Evolutionary conservation across 2,113 vertebrate species (phyloP), one percentile per base, ranked within the genome.

Genomic region (Corvus moneduloides): DNA sequence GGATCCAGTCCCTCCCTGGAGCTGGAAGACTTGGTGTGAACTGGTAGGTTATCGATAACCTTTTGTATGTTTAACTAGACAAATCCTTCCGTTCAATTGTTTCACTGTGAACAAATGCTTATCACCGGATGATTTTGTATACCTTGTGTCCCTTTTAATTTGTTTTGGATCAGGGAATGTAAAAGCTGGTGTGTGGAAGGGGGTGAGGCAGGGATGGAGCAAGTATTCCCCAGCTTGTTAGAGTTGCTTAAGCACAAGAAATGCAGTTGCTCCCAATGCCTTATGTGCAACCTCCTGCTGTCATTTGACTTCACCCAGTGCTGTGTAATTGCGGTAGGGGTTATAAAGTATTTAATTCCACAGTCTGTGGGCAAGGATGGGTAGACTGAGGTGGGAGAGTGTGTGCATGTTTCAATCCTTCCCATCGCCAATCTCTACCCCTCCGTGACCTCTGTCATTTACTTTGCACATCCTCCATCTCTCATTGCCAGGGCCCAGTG

Each of bases 61-160:
- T 97, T 89, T 81, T 95, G 96, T 92, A 2, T 69, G 58, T 89
- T 90, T 90, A 85, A 85, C 41, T 11, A 92, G 71, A 41, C 77
- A 84, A 74, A 84, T 95, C 96, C 84, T 96, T 97, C 94, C 86
- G 61, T 66, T 94, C 54, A 32, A 90, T 97, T 97, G 95, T 98
- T 96, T 83, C 33, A 4, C 51, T n/a, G 72, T 27, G 91, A 95
- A 35, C 82, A 37, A 48, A 37, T 0, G 16, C 89, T 87, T 94
- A 94, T 91, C 90, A 73, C 89, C 28, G 69, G 95, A 84, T 91
- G 63, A 32, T 80, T 87, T 74, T 63, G 62, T 74, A 71, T 84
- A 63, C 88, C 89, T 87, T 63, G 81, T 82, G 72, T 67, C 71
- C 83, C 44, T 87, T 82, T 72, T 46, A 61, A 88, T 96, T 96